Evolutionary conservation across 2,113 vertebrate genomes (phyloP), one percentile per base, ranked within the genome.

Genomic region (Microcebus jonahi): DNA sequence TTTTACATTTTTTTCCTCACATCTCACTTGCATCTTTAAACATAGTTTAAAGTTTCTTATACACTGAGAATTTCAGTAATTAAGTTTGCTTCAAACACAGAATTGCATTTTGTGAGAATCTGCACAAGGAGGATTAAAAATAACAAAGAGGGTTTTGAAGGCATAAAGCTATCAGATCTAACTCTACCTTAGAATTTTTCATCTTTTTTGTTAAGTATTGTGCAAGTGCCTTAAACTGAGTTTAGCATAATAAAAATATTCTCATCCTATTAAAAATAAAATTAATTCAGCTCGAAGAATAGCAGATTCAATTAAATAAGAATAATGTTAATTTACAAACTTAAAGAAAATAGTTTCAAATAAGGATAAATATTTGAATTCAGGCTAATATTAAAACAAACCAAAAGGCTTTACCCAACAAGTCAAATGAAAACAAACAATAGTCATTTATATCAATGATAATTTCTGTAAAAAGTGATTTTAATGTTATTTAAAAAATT

Each of bases 81-180:
- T 71, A 79, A 95, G 29, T 31, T 97, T 89, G 5, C 67, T 63
- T 94, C 61, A 87, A 75, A 70, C 50, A 59, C 27, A 57, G 63
- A 96, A 90, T 57, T 92, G 8, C 36, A 65, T 95, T 95, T 42
- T 97, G 7, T 81, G 42, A 75, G 89, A 86, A 73, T 89, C 63
- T 67, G 48, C 85, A 82, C n/a, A 55, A 95, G 50, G 48, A 79
- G 18, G 13, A 86, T 88, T 90, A 94, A 95, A 82, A 81, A 70
- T 83, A 94, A 80, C 39, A 68, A 89, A 91, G 21, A 88, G 18
- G 15, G 85, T 80, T 94, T 92, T 67, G 76, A 87, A 57, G 81
- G 71, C 12, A 65, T 65, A 85, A 95, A 86, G 29, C 34, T 90
- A 85, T 97, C 85, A 95, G 73, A 95, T 88, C 39, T 61, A 90